Percentiles rank a stretch among this genome's conserved stretches.
phyloP scores from a whole-genome alignment of 1,140 invertebrate species.

The Drosophila malerkotliana region DNA sequence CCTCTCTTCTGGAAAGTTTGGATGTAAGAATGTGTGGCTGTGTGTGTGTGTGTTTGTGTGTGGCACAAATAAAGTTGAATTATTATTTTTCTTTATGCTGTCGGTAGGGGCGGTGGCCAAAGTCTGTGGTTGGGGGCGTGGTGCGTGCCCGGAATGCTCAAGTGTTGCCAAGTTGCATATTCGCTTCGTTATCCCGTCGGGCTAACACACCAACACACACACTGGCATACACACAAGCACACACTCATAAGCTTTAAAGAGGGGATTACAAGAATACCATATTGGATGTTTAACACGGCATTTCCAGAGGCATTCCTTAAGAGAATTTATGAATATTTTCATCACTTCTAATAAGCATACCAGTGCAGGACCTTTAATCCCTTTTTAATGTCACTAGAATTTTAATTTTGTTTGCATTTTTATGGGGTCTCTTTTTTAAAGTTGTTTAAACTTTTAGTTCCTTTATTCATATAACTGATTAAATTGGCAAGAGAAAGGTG shows the following conservation, averaged over 20 bases:
- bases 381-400: not conserved
- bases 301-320: conserved; percentile 22
- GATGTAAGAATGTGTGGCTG: conserved; percentile 31
- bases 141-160: conserved; percentile 70
- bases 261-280: conserved; percentile 52
- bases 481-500: not conserved
- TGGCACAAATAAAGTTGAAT: conserved; percentile 82
- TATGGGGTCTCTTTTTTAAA: not conserved
- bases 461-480: not conserved
- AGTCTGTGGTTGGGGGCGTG: conserved; percentile 51
- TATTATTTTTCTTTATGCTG: conserved; percentile 80
- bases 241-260: conserved; percentile 49
- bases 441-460: too few relatives aligned
- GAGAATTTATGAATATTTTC: conserved; percentile 27
- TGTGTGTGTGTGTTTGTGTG: conserved; percentile 50
- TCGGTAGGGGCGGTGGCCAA: conserved; percentile 5
- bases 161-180: conserved; percentile 76
- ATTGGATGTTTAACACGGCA: conserved; percentile 53
- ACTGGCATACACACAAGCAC: not conserved
- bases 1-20: conserved; percentile 20
- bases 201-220: conserved; percentile 20
- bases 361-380: not conserved
- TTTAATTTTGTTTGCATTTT: not conserved
- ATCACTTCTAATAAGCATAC: conserved; percentile 24
- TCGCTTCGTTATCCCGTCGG: conserved; percentile 68